These are phyloP conservation scores for Kryptolebias marmoratus DNA, from an alignment of 2,113 vertebrate genomes.

Conservation along the genomic window DNA sequence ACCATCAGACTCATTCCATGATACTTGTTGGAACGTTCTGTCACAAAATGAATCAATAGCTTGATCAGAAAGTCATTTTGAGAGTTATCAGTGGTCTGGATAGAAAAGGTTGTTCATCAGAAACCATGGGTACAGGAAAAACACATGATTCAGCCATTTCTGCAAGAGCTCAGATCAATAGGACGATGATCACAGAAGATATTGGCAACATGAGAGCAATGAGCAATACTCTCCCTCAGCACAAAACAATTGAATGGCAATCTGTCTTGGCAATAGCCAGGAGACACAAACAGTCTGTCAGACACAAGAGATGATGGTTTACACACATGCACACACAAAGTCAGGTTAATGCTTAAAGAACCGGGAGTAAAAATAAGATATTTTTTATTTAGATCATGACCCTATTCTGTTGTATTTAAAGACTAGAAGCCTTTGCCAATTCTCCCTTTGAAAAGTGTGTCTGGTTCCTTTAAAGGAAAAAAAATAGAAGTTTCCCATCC, in stretches of 20 bases:
- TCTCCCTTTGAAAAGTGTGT: not conserved
- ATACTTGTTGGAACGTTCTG: conserved; percentile 25
- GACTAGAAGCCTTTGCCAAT: not conserved
- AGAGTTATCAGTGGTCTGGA: conserved; percentile 55
- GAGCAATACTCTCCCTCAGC: conserved; percentile 65
- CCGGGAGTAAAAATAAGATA: not conserved
- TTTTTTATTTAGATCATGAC: not conserved
- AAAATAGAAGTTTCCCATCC: not conserved
- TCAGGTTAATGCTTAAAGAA: not conserved
- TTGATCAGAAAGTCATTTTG: conserved; percentile 71
- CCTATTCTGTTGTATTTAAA: not conserved
- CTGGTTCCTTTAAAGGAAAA: conserved; percentile 18
- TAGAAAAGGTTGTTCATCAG: conserved; percentile 56
- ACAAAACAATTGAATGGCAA: conserved; percentile 69
- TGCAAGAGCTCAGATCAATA: conserved; percentile 63
- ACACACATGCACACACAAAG: not conserved
- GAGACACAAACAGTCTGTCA: conserved; percentile 19
- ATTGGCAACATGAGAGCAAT: conserved; percentile 68
- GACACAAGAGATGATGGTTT: conserved; percentile 3
- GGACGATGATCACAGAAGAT: conserved; percentile 67
- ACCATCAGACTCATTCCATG: conserved; percentile 12
- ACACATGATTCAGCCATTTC: conserved; percentile 56
- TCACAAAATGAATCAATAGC: conserved; percentile 59
- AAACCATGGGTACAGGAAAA: conserved; percentile 38
- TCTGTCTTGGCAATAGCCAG: conserved; percentile 60